Conservation (phyloP, 1,140 invertebrate species). For the Lepidostoma basale region DNA sequence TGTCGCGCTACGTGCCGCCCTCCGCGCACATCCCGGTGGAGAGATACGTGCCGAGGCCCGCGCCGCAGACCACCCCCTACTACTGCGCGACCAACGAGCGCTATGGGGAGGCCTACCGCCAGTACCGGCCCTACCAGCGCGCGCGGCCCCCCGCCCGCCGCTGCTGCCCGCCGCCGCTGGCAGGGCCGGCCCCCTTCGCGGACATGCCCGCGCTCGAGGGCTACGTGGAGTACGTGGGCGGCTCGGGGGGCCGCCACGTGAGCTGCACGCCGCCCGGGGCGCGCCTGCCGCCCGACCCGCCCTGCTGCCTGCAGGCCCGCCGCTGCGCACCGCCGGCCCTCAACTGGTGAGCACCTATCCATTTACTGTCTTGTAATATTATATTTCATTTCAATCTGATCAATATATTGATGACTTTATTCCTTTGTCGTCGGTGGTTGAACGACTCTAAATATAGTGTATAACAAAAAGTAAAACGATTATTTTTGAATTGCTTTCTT, state of each 20-base stretch:
- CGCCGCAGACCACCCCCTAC: slow-evolving; percentile 60
- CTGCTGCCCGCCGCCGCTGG: slow-evolving; percentile 60
- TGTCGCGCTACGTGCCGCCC: slow-evolving; percentile 65
- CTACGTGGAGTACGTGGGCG: slow-evolving; percentile 64
- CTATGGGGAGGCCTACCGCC: slow-evolving; percentile 60
- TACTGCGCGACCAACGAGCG: slow-evolving; percentile 55
- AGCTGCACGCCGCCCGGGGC: slow-evolving; percentile 63
- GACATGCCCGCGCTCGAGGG: slow-evolving; percentile 53
- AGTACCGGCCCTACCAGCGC: slow-evolving; percentile 56
- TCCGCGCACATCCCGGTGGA: slow-evolving; percentile 73
- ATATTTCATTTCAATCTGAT: neutral
- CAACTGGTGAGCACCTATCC: slow-evolving; percentile 67
- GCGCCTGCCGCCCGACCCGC: slow-evolving; percentile 57
- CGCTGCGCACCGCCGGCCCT: slow-evolving; percentile 60
- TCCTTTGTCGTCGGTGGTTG: too few relatives aligned
- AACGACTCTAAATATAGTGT: too few relatives aligned
- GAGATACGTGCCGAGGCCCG: slow-evolving; percentile 68
- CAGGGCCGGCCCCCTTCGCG: slow-evolving; percentile 59
- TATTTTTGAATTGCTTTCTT: too few relatives aligned
- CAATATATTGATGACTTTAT: too few relatives aligned
- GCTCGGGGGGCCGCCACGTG: slow-evolving; percentile 62
- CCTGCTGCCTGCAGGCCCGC: slow-evolving; percentile 60
- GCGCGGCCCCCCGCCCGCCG: slow-evolving; percentile 57
- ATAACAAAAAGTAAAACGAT: too few relatives aligned
- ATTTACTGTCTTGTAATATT: neutral